Base-by-base conservation (phyloP, 2,888 invertebrate species). In the Bibio marci region DNA sequence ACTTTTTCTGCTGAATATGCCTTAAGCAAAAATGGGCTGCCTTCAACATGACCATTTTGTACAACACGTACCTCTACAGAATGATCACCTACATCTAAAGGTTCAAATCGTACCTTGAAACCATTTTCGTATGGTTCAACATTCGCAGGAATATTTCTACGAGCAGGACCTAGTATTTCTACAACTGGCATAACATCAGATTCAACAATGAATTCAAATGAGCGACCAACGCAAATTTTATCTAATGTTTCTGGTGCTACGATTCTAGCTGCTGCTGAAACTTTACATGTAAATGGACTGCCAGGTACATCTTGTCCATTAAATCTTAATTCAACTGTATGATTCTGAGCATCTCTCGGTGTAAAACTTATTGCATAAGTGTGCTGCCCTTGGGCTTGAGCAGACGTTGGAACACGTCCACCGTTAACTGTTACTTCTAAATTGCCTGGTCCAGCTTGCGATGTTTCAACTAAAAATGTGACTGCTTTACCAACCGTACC, bases 381-480 rank as follows among this genome's bases (percentile, higher is more conserved):
- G 55, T 92, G 90, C 22, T 92, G 90, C 25, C 95, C 95, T 56
- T 94, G 90, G 1, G 91, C 91, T 55, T 94, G 91, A 11, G 94
- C 94, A 18, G 90, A 90, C 1, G 94, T 94, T 0, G 95, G 92
- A 26, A 97, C 94, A 44, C 91, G 74, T 0, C 97, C 97, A 7
- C 94, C 92, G 55, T 98, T 97, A 22, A 98, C 95, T 0, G 94
- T 92, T 42, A 98, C 97, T 62, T 98, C 97, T 32, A 98, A 67
- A 62, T 98, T 97, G 17, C 98, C 98, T 1, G 97, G 92, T 14
- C 97, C 98, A 4, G 97, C 97, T 60, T 92, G 88, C 55, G 91
- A 88, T 12, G 97, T 97, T 63, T 98, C 97, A 57, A 98, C 91
- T 51, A 91, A 68, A 61, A 91, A 91, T 33, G 90, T 90, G 27